These are phyloP conservation scores for Nothoprocta pentlandii DNA, from an alignment of 2,113 vertebrate genomes.

Conservation along the genomic window DNA sequence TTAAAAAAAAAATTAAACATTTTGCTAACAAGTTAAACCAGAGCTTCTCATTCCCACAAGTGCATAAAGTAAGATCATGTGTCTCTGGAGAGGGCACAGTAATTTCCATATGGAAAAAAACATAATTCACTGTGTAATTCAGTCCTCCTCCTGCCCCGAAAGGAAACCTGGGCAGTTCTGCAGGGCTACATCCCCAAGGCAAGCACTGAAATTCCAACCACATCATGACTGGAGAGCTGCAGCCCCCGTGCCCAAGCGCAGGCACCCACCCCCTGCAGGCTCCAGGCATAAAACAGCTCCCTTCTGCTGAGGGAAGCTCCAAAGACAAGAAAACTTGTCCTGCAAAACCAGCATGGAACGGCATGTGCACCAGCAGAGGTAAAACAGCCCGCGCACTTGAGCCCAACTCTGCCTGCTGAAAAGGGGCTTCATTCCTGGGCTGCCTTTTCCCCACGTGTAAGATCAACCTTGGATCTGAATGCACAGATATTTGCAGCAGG, in stretches of 20 bases:
- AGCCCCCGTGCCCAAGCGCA: neutral
- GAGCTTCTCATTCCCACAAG: neutral
- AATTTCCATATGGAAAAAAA: neutral
- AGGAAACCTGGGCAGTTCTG: neutral
- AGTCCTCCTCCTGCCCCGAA: neutral
- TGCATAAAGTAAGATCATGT: neutral
- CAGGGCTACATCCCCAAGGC: neutral
- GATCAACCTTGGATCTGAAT: neutral
- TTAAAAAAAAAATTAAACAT: neutral
- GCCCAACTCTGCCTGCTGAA: neutral
- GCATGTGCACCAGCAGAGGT: neutral
- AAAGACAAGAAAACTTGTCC: neutral
- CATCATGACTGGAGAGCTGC: neutral
- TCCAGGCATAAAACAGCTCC: neutral
- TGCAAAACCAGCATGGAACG: neutral
- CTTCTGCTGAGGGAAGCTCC: neutral
- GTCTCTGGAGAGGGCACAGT: neutral
- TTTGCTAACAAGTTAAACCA: neutral
- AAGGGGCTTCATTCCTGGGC: neutral
- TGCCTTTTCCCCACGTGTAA: neutral
- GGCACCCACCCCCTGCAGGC: neutral
- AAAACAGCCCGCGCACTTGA: neutral
- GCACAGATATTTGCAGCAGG: rapidly evolving
- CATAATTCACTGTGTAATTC: neutral
- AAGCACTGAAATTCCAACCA: neutral